A percentile compares a stretch with the other conserved stretches of the same genome.
These are phyloP conservation scores for Drosophila busckii DNA, from an alignment of 1,140 invertebrate species.

Conservation along the genomic window DNA sequence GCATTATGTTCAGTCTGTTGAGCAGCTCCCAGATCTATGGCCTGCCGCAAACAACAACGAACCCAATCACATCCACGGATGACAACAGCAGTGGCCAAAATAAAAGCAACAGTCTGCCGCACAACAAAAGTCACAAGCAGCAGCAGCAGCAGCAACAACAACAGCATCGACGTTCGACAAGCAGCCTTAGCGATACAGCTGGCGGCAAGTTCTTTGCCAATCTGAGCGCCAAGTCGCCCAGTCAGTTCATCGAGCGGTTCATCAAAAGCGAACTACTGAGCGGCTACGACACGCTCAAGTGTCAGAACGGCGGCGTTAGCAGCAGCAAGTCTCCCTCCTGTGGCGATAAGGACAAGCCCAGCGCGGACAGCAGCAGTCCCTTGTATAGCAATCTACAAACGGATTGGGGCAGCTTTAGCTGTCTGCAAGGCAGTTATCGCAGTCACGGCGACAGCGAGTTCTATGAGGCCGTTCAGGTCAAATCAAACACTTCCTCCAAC, in stretches of 20 bases:
- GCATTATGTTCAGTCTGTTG: slow-evolving; percentile 59
- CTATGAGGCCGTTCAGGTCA: slow-evolving; percentile 55
- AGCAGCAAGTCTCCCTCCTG: slow-evolving; percentile 22
- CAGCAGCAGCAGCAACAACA: slow-evolving; percentile 18
- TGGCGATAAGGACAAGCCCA: slow-evolving; percentile 22
- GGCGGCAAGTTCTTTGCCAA: slow-evolving; percentile 54
- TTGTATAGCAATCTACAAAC: slow-evolving; percentile 35
- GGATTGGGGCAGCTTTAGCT: slow-evolving; percentile 48
- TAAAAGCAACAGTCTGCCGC: slow-evolving; percentile 53
- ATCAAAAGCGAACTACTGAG: slow-evolving; percentile 57
- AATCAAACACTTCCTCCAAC: slow-evolving; percentile 12
- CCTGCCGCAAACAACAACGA: slow-evolving; percentile 41
- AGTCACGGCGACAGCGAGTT: slow-evolving; percentile 58
- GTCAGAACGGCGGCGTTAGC: slow-evolving; percentile 24
- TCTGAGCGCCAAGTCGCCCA: slow-evolving; percentile 54
- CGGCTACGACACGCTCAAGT: slow-evolving; percentile 59
- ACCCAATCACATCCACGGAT: slow-evolving; percentile 3
- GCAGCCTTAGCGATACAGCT: slow-evolving; percentile 45
- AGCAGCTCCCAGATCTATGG: slow-evolving; percentile 67
- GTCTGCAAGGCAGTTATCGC: slow-evolving; percentile 66
- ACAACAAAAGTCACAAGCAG: slow-evolving; percentile 39
- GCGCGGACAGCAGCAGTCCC: slow-evolving; percentile 14
- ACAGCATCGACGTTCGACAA: slow-evolving; percentile 48
- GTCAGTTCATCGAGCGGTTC: slow-evolving; percentile 66
- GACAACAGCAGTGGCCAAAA: slow-evolving; percentile 24